Conservation (phyloP, 2,113 vertebrate genomes). For the Pardalotus punctatus region DNA sequence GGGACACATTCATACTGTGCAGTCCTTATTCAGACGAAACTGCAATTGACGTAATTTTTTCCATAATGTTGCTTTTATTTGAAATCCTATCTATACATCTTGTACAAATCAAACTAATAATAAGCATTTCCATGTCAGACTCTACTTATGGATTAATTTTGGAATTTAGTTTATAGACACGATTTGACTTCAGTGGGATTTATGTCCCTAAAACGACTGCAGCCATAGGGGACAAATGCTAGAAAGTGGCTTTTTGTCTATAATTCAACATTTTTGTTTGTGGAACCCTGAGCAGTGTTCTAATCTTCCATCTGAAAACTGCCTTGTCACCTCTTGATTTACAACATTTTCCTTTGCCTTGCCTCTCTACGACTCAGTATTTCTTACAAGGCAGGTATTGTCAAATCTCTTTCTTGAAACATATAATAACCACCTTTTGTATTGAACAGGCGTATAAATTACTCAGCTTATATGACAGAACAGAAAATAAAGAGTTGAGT, state of each 20-base stretch:
- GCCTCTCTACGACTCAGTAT: neutral
- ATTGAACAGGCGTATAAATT: constrained; percentile 40
- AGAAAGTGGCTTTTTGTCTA: constrained; percentile 40
- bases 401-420: constrained; percentile 57
- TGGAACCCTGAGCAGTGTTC: constrained; percentile 13
- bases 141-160: constrained; percentile 59
- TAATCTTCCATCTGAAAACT: constrained; percentile 45
- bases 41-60: constrained; percentile 53
- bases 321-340: constrained; percentile 51
- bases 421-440: constrained; percentile 62
- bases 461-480: constrained; percentile 59
- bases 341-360: constrained; percentile 23
- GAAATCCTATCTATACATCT: constrained; percentile 62
- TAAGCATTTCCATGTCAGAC: constrained; percentile 35
- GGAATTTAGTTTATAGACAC: constrained; percentile 35
- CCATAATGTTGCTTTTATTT: constrained; percentile 61
- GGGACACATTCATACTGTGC: constrained; percentile 38
- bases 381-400: constrained; percentile 56
- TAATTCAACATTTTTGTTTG: constrained; percentile 39
- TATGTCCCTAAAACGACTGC: constrained; percentile 38
- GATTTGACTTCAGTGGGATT: constrained; percentile 18
- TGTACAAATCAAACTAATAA: constrained; percentile 52
- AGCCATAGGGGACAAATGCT: neutral
- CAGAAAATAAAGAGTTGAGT: constrained; percentile 50
- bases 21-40: constrained; percentile 49